Base-by-base conservation (phyloP, 64 coral and sea anemone genomes). In the Dendrophyllia cribrosa region DNA sequence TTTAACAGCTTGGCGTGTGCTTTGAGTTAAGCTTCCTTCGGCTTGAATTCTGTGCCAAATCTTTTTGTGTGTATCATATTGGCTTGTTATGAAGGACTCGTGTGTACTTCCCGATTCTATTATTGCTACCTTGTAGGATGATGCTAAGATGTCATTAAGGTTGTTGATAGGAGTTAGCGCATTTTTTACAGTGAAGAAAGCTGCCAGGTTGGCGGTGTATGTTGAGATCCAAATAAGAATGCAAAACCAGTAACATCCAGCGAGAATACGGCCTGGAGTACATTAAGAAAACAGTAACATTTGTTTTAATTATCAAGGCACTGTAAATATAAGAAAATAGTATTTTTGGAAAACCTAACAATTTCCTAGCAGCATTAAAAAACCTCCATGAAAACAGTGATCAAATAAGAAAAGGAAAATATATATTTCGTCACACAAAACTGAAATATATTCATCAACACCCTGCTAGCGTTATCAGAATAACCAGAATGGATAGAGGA, bases 1-100 rank as follows among this genome's bases (percentile, higher is more conserved):
- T 43, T 95, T 13, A 15, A 95, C 21, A 0, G 69, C 93, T 26
- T 46, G 51, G 2, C 47, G 20, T 72, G 60, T 65, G 51, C 13
- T 58, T 10, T 51, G 22, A 5, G 76, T 20, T 10, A 87, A 66
- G n/a, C 43, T 70, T 12, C 83, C 80, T 3, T 55, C 67, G 9
- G 58, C 19, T 59, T 17, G 8, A 82, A 95, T 87, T 80, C 62
- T 77, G 9, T 79, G 74, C 93, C 93, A 95, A 6, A 95, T 52
- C 50, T 86, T 65, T 55, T 59, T 23, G 51, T 95, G 88, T 24
- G 24, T 16, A 4, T 87, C 88, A 53, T 86, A 95, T 10, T 90
- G 70, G 13, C 77, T 66, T 10, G 80, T 16, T 15, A 26, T 24
- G 72, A 95, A 86, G 14, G 55, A 52, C 4, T 84, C 64, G 16